These are phyloP conservation scores for Nyctereutes procyonoides DNA, from an alignment of 2,113 vertebrate genomes.

Conservation along the genomic window DNA sequence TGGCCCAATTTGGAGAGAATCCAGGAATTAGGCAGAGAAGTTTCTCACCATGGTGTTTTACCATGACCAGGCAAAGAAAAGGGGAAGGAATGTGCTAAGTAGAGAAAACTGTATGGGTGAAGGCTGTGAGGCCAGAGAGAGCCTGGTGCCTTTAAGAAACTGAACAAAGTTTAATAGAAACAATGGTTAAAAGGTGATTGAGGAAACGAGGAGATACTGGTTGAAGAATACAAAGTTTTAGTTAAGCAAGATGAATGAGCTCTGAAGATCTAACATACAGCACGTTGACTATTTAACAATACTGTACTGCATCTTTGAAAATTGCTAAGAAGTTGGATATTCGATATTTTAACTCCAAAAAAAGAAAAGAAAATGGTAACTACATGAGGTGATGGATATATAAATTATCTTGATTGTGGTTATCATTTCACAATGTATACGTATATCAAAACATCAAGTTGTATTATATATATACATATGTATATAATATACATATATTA, in stretches of 20 bases:
- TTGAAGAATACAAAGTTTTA: not conserved
- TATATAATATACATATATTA: not conserved
- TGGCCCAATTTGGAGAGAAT: not conserved
- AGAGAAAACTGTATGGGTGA: not conserved
- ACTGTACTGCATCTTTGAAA: not conserved
- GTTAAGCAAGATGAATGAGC: not conserved
- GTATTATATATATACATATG: not conserved
- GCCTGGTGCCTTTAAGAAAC: not conserved
- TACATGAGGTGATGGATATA: not conserved
- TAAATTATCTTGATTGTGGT: not conserved
- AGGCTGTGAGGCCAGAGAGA: not conserved
- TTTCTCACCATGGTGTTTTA: slow-evolving; percentile 11
- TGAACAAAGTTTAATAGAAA: not conserved
- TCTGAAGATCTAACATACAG: not conserved
- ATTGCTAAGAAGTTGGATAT: not conserved
- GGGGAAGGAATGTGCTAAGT: not conserved
- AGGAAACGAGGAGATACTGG: not conserved
- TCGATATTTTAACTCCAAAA: not conserved
- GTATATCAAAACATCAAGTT: not conserved
- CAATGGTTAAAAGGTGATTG: not conserved
- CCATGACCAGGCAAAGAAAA: not conserved
- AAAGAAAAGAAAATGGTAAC: not conserved
- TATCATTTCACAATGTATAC: not conserved
- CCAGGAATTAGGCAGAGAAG: not conserved
- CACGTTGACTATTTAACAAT: not conserved